phyloP scores from a whole-genome alignment of 2,797 vertebrate genomes.

The Lutjanus campechanus region DNA sequence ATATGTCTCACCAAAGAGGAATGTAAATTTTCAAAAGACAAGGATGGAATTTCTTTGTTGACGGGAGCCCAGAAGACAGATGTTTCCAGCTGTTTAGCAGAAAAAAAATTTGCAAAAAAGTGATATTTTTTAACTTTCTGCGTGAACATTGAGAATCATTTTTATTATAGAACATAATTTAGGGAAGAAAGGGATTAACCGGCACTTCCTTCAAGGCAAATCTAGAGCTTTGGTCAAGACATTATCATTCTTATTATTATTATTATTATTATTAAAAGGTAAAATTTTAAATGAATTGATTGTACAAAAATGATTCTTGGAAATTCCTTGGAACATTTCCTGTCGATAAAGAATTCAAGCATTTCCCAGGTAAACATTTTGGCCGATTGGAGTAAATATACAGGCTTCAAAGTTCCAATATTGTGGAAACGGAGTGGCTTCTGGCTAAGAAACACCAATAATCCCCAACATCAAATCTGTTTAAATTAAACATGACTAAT shows the following conservation, averaged over 20 bases:
- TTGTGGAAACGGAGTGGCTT: slow-evolving; percentile 37
- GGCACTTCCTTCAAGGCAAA: slow-evolving; percentile 6
- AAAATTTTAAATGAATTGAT: slow-evolving; percentile 39
- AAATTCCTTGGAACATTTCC: slow-evolving; percentile 63
- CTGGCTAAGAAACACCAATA: slow-evolving; percentile 28
- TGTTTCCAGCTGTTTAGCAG: slow-evolving; percentile 55
- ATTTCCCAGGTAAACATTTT: slow-evolving; percentile 85
- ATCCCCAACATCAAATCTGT: slow-evolving; percentile 35
- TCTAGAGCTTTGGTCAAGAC: slow-evolving; percentile 34
- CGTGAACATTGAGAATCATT: slow-evolving; percentile 20
- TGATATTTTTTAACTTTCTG: slow-evolving; percentile 24
- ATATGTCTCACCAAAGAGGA: slow-evolving; percentile 59
- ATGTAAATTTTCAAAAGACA: slow-evolving; percentile 63
- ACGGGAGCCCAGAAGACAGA: slow-evolving; percentile 55
- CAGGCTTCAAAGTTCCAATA: slow-evolving; percentile 45
- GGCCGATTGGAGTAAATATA: slow-evolving; percentile 52
- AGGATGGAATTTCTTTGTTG: slow-evolving; percentile 51
- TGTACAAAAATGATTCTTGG: slow-evolving; percentile 43
- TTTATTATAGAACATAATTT: slow-evolving; percentile 18
- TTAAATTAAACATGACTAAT: slow-evolving; percentile 56
- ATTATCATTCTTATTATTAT: no score
- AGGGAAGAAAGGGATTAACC: not conserved
- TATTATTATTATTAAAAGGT: no score
- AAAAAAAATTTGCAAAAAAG: slow-evolving; percentile 17
- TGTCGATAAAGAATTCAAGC: slow-evolving; percentile 82